Evolutionary conservation across 2,797 vertebrate genomes (phyloP), one percentile per base, ranked within the genome.

Genomic region (Mionectes olivaceus): DNA sequence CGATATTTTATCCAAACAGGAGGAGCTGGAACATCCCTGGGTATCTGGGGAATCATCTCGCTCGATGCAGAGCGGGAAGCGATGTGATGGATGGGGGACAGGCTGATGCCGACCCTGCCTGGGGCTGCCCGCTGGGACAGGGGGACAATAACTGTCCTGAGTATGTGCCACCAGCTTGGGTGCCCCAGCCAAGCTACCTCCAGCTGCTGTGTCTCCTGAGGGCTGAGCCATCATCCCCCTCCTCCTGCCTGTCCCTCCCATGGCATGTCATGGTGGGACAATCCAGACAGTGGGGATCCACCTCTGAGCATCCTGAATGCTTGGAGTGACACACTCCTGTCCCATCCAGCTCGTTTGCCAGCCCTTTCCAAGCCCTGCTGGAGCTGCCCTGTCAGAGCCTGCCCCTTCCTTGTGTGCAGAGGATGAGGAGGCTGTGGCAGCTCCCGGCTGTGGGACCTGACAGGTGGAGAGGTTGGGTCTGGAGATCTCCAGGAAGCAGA

Each of bases 21-120:
- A 96, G 96, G 96, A 94, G 96, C 91, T 89, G 61, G 33, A 96
- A 91, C 94, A 94, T 92, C 81, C 15, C 70, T 27, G 86, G 50
- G 55, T 92, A 65, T 89, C 83, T 65, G 3, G 95, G 92, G 89
- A 96, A 87, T 92, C 86, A 52, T 57, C 37, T 30, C 16, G 11
- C 19, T 30, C 4, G 59, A 79, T 57, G 63, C 59, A 43, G 63
- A 60, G 80, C 4, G 75, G 69, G 69, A 65, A 75, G 50, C 0
- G 1, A 87, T 4, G 55, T 6, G 10, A 67, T 1, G 8, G 85
- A 37, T 23, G 30, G 24, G 77, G 81, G 22, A 59, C 76, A 22
- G 28, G 55, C 27, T 76, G 19, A 0, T 35, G 23, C 13, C 0
- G 4, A 11, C 76, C 52, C n/a, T 70, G 88, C 59, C 33, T 3